phyloP scores from a whole-genome alignment of 2,113 vertebrate species.

The Mellivora capensis region DNA sequence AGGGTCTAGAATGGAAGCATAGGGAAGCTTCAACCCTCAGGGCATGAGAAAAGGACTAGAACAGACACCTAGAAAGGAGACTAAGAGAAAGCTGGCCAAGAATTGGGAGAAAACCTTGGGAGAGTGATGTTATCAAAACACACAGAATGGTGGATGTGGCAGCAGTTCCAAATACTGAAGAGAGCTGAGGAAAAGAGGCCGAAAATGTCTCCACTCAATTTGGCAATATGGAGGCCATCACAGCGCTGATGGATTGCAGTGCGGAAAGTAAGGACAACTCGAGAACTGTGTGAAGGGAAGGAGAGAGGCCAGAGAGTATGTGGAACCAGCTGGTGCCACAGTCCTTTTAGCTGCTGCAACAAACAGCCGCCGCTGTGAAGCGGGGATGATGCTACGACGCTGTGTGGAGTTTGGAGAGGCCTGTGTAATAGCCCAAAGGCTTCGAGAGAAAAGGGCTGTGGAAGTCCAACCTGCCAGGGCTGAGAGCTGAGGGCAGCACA shows the following conservation, averaged over 20 bases:
- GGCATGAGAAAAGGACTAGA: not conserved
- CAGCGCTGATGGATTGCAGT: not conserved
- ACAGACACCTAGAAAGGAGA: not conserved
- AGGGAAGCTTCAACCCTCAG: not conserved
- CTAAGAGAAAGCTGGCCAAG: not conserved
- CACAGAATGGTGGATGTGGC: not conserved
- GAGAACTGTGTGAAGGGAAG: not conserved
- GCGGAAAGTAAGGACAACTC: not conserved
- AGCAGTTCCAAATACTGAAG: not conserved
- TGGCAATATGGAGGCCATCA: not conserved
- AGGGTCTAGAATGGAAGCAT: conserved; percentile 6
- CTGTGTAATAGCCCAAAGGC: not conserved
- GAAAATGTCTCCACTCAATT: not conserved
- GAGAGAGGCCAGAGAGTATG: not conserved
- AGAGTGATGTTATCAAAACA: not conserved
- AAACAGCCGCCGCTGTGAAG: not conserved
- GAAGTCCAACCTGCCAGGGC: not conserved
- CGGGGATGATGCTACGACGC: not conserved
- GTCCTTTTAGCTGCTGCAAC: not conserved
- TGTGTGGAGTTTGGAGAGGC: not conserved
- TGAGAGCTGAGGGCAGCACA: not conserved
- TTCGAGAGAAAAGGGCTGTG: not conserved
- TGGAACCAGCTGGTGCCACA: not conserved
- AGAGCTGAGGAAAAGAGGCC: not conserved
- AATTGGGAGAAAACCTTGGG: not conserved